Evolutionary conservation across 2,113 vertebrate genomes (phyloP).

Genomic region (Indicator indicator): DNA sequence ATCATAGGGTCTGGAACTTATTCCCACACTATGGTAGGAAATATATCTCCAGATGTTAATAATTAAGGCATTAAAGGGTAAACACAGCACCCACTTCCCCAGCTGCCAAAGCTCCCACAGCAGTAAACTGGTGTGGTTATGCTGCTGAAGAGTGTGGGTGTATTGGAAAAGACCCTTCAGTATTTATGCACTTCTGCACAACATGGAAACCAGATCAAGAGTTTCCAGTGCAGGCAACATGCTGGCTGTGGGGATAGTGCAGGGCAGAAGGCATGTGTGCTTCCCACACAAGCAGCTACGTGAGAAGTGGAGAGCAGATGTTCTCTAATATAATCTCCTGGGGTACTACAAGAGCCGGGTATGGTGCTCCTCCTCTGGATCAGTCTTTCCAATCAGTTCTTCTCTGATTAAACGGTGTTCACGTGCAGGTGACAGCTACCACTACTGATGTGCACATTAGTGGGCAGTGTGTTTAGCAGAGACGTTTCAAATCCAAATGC

Average conservation of each 20-base stretch:
- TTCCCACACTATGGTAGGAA: constrained; percentile 23
- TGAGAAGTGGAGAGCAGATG: constrained; percentile 10
- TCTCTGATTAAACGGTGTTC: not conserved
- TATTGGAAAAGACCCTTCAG: constrained; percentile 42
- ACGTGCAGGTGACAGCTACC: not conserved
- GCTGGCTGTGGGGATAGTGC: not conserved
- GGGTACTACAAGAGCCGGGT: not conserved
- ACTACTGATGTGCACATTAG: not conserved
- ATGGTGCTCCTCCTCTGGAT: not conserved
- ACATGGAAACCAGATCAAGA: constrained; percentile 20
- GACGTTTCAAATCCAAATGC: not conserved
- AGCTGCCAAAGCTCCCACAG: constrained; percentile 10
- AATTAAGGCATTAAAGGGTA: constrained; percentile 59
- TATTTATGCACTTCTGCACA: not conserved
- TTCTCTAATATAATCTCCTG: not conserved
- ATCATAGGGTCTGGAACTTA: not conserved
- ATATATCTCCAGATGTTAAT: constrained; percentile 52
- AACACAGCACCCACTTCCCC: constrained; percentile 36
- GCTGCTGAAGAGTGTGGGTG: constrained; percentile 25
- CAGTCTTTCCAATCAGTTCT: not conserved
- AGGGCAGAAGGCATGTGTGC: not conserved
- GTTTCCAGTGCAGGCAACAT: not conserved
- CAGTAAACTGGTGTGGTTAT: constrained; percentile 24
- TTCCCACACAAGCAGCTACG: not conserved
- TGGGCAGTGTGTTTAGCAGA: not conserved